Base-by-base conservation (phyloP, 2,797 vertebrate species). In the Phataginus tricuspis region DNA sequence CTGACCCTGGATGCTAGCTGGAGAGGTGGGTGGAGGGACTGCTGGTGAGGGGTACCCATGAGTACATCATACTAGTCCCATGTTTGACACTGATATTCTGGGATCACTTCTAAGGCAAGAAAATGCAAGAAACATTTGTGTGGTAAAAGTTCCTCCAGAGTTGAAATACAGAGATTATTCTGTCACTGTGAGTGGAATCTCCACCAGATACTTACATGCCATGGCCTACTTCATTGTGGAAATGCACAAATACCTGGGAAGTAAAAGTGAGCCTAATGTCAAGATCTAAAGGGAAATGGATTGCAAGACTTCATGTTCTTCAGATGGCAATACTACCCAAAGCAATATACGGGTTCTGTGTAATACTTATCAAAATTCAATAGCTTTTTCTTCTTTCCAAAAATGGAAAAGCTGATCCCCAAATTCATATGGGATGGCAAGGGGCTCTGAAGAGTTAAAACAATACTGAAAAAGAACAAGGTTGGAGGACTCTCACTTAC, bases 51-150 rank as follows among this genome's bases (percentile, higher is more conserved):
- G 63, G 12, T 55, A 9, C 34, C 66, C 72, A 51, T 85, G 27
- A 31, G 42, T 86, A 98, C 97, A 80, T 92, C 7, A 87, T 37
- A 39, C 29, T 80, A 83, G 93, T 97, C 91, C 90, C 0, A 94
- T 91, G 5, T 99, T 99, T 97, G 98, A 84, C 85, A 98, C 99
- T 1, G 98, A 99, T 39, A 97, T 99, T 75, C 95, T 99, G 93
- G 98, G 99, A 97, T 97, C 98, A 63, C 90, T 99, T 11, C 98
- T 99, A 59, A 99, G 98, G 82, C 99, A 99, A 98, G 99, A 99
- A 98, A 99, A 99, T 77, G 99, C 98, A 10, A 98, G 98, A 71
- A 99, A 99, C 78, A 98, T 99, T 82, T 99, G 99, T 97, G 99
- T 99, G 79, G 99, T 99, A 89, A 98, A 98, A 97, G 96, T 99